These are phyloP conservation scores for Leptinotarsa rubiginosa DNA, from an alignment of 2,888 invertebrate species.

Conservation along the genomic window DNA sequence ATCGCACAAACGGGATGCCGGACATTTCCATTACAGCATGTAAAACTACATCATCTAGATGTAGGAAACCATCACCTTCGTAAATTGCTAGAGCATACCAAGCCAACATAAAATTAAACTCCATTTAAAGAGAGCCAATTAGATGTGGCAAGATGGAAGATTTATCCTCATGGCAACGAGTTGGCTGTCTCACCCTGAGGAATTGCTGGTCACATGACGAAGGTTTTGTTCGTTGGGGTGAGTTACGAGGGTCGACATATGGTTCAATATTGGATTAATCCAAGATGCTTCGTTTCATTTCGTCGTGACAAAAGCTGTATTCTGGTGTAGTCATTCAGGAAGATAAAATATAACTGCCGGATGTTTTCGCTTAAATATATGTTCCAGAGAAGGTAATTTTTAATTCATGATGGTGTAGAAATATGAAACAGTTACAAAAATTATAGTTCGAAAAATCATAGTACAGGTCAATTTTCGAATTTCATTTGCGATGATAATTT, in stretches of 20 bases:
- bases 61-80: slow-evolving; percentile 50
- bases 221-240: slow-evolving; percentile 42
- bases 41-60: slow-evolving; percentile 47
- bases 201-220: slow-evolving; percentile 64
- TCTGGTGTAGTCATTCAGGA: not conserved
- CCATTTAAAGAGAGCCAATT: slow-evolving; percentile 66
- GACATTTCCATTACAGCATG: slow-evolving; percentile 5
- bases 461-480: too few species aligned
- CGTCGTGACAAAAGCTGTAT: not conserved
- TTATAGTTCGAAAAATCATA: too few species aligned
- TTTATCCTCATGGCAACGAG: slow-evolving; percentile 67
- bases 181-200: slow-evolving; percentile 65
- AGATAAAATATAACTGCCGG: too few species aligned
- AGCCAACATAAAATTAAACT: slow-evolving; percentile 63
- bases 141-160: slow-evolving; percentile 67
- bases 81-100: slow-evolving; percentile 58
- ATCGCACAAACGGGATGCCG: not conserved
- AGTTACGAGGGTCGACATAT: slow-evolving; percentile 27
- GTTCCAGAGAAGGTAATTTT: too few species aligned
- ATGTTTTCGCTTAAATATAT: too few species aligned
- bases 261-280: slow-evolving; percentile 1
- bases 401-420: too few species aligned
- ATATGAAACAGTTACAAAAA: too few species aligned
- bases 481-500: too few species aligned
- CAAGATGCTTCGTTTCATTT: not conserved